A percentile compares a stretch with the other conserved stretches of the same genome.
Evolutionary conservation across 2,888 invertebrate genomes (phyloP).

Genomic region (Cheilosia grossa): DNA sequence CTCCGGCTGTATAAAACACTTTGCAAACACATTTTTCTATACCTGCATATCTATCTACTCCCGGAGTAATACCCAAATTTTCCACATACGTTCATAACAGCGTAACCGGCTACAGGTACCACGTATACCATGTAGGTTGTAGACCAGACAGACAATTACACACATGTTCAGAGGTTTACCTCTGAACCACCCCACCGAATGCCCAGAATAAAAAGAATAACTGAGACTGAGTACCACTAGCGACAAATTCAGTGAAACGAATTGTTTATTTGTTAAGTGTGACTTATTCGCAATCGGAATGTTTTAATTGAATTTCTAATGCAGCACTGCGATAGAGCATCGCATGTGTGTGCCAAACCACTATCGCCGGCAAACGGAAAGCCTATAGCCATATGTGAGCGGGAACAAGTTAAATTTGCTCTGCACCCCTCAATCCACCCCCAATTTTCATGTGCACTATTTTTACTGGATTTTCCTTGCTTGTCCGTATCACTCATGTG

Average conservation of each 20-base stretch:
- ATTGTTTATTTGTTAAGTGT: constrained; percentile 74
- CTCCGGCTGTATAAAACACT: neutral
- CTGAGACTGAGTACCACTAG: constrained; percentile 23
- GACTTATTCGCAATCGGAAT: constrained; percentile 74
- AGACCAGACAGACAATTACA: constrained; percentile 17
- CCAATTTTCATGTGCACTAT: constrained; percentile 15
- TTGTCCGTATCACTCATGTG: constrained; percentile 29
- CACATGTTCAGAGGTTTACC: constrained; percentile 13
- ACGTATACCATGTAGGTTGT: neutral
- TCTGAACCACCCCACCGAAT: neutral
- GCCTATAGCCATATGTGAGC: constrained; percentile 48
- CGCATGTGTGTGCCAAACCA: constrained; percentile 57
- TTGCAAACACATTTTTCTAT: neutral
- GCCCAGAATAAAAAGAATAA: constrained; percentile 27
- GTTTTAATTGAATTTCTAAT: constrained; percentile 75
- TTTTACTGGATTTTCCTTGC: constrained; percentile 18
- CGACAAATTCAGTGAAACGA: constrained; percentile 69
- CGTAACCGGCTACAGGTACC: constrained; percentile 27
- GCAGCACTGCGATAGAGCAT: constrained; percentile 34
- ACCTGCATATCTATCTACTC: neutral
- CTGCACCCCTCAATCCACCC: constrained; percentile 41
- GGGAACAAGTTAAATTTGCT: constrained; percentile 27
- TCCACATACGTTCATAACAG: neutral
- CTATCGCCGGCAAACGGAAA: neutral
- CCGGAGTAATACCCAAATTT: constrained; percentile 1